These are phyloP conservation scores for Galeopsomyia nigrocyanea DNA, from an alignment of 2,888 invertebrate species.

Conservation along the genomic window DNA sequence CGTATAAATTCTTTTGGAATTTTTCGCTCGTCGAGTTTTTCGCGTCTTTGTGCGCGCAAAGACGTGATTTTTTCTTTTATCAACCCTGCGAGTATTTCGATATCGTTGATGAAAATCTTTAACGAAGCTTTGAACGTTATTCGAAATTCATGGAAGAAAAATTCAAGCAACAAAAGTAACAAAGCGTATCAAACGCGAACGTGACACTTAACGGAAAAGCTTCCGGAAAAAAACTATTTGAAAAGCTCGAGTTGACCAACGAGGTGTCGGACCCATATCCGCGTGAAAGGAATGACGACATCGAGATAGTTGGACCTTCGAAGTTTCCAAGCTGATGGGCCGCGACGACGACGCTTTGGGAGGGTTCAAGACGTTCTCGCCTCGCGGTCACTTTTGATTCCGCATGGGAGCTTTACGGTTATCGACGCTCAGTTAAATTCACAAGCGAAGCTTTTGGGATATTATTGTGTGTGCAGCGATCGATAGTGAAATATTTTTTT, in stretches of 20 bases:
- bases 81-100: no score
- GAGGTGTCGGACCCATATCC: not conserved
- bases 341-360: slow-evolving; percentile 30
- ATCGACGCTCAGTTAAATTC: slow-evolving; percentile 9
- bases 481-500: no score
- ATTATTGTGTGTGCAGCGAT: no score
- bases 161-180: not conserved
- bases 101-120: no score
- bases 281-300: not conserved
- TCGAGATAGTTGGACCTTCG: slow-evolving; percentile 27
- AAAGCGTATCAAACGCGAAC: not conserved
- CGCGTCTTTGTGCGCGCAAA: no score
- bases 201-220: not conserved
- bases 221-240: no score
- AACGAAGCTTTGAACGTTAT: no score
- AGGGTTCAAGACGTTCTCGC: slow-evolving; percentile 30
- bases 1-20: slow-evolving; percentile 11
- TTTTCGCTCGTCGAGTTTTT: no score
- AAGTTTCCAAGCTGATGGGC: slow-evolving; percentile 41
- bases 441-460: no score
- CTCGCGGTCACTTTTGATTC: not conserved
- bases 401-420: not conserved
- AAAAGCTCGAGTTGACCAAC: no score
- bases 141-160: not conserved
- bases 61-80: no score